Conservation (phyloP, 2,113 vertebrate genomes). For the Cranoglanis bouderius region DNA sequence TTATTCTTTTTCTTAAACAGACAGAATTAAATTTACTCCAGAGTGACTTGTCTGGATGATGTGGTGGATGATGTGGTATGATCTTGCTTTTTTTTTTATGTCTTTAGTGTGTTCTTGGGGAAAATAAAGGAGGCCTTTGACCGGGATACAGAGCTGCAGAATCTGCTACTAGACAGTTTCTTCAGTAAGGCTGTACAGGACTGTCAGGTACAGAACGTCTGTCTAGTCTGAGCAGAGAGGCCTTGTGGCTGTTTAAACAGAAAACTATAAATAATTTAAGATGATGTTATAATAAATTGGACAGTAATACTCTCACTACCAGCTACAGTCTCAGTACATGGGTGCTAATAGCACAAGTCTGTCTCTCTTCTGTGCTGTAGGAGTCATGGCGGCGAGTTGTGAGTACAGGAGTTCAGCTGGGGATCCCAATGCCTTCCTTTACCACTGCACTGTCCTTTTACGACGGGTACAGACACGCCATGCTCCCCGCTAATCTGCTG, state of each 20-base stretch:
- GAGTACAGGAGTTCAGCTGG: conserved; percentile 85
- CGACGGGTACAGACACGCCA: conserved; percentile 88
- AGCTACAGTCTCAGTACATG: background rate
- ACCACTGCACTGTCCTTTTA: conserved; percentile 96
- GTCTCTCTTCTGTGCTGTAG: conserved; percentile 64
- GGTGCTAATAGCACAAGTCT: background rate
- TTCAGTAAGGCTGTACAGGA: conserved; percentile 86
- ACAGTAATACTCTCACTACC: background rate
- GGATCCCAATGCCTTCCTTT: conserved; percentile 97
- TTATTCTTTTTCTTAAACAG: background rate
- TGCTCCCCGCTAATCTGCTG: conserved; percentile 91
- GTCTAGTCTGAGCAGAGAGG: background rate
- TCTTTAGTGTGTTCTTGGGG: conserved; percentile 87
- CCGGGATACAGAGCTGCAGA: conserved; percentile 83
- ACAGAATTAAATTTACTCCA: background rate
- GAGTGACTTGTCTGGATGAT: no score
- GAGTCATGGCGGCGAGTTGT: conserved; percentile 87
- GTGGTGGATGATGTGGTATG: background rate
- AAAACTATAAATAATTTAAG: background rate
- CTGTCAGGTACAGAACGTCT: conserved; percentile 81
- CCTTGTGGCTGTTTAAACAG: background rate
- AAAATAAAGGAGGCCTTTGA: conserved; percentile 98
- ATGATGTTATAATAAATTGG: background rate
- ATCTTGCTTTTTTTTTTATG: conserved; percentile 6
- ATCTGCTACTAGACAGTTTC: conserved; percentile 87